Percentiles rank a stretch among this genome's conserved stretches.
phyloP scores from a whole-genome alignment of 35 echinoderm and acorn worm species.

The Ptychodera flava region DNA sequence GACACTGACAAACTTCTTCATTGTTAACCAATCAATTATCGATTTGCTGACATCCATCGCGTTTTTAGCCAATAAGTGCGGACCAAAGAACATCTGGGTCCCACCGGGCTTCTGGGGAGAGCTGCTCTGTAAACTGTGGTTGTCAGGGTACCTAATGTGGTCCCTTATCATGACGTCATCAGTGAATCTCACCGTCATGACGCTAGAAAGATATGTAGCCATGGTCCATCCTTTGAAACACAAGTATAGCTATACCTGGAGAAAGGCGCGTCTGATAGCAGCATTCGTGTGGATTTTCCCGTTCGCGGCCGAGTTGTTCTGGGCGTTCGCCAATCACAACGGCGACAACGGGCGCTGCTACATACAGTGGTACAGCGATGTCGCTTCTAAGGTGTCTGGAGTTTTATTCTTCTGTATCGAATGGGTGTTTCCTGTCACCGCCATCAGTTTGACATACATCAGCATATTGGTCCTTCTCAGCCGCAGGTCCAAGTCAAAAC shows the following conservation, averaged over 20 bases:
- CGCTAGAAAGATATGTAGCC: conserved; percentile 62
- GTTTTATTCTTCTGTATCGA: conserved; percentile 11
- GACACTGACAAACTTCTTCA: conserved; percentile 60
- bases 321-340: conserved; percentile 7
- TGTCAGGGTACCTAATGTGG: conserved; percentile 54
- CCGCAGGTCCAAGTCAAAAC: neutral
- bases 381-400: conserved; percentile 14
- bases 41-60: conserved; percentile 47
- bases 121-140: conserved; percentile 40
- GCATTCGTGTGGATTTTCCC: conserved; percentile 19
- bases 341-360: neutral
- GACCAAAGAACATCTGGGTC: neutral
- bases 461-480: conserved; percentile 2
- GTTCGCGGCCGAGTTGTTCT: conserved; percentile 14
- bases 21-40: conserved; percentile 41
- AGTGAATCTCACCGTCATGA: conserved; percentile 49
- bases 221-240: conserved; percentile 51
- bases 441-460: conserved; percentile 14
- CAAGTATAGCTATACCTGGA: conserved; percentile 14
- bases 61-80: neutral
- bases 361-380: conserved; percentile 2
- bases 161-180: conserved; percentile 42
- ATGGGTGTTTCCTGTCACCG: conserved; percentile 17
- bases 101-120: conserved; percentile 2
- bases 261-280: conserved; percentile 20